Base-by-base conservation (phyloP, 2,113 vertebrate species). In the Oceanodroma tethys region DNA sequence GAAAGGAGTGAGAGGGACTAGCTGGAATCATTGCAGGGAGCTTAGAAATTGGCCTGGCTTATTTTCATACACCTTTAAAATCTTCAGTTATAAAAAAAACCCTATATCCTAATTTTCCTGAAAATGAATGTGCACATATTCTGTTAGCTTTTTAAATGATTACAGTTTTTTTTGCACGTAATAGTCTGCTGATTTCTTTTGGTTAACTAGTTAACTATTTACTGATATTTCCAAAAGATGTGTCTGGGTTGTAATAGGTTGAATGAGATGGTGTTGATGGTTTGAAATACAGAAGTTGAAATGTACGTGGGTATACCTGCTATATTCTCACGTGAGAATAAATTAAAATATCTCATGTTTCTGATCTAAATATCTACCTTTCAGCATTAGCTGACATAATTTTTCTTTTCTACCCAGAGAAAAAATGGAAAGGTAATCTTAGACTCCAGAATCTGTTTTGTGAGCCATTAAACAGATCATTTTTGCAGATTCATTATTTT, bases 401-500 rank as follows among this genome's bases (percentile, higher is more conserved):
- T 83, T 80, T 85, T 45, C 9, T 36, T 87, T 89, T 34, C 26
- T 71, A 47, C 22, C 76, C 4, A 60, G 38, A 71, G 14, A 21
- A 82, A 56, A 67, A 90, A n/a, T 5, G 3, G 7, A 55, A 71
- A 73, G 7, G 32, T 86, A 38, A 40, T 66, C n/a, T 58, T 81
- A 91, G 40, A 50, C 13, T 89, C 17, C 42, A 76, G 68, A 93
- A 66, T 73, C 16, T 91, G 32, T 92, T 93, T 81, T 75, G 25
- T 78, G 45, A 86, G 16, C n/a, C 38, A 27, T 86, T 87, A 89
- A 96, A 89, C 36, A 92, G 62, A n/a, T 86, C 40, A 26, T 94
- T 91, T 81, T 80, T 93, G 32, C 21, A 86, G 38, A 66, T n/a
- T 91, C 6, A 47, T 90, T 96, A 47, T 94, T 94, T 91, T 94